Evolutionary conservation across 2,888 invertebrate species (phyloP).

Genomic region (Ormyrus thymus): DNA sequence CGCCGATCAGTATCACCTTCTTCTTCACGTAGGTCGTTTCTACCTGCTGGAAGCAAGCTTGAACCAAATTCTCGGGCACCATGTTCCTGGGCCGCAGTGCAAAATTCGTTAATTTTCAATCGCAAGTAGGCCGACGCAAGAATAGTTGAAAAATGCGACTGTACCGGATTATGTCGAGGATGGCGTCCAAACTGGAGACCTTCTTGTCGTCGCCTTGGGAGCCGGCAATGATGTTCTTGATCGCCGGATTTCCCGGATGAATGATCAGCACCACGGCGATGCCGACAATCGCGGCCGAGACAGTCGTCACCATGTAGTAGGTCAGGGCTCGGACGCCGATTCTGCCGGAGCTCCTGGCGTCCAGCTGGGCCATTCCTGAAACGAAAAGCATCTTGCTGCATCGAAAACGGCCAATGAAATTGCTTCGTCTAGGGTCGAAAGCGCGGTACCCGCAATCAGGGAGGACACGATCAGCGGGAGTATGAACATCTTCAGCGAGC

Average conservation of each 20-base stretch:
- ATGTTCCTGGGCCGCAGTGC: conserved; percentile 75
- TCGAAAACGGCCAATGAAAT: too few species aligned
- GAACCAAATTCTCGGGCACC: conserved; percentile 80
- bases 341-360: conserved; percentile 80
- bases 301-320: conserved; percentile 81
- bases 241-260: conserved; percentile 78
- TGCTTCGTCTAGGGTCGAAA: too few species aligned
- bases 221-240: conserved; percentile 67
- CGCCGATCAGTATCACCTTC: conserved; percentile 63
- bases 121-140: neutral
- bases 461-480: conserved; percentile 82
- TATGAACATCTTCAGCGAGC: conserved; percentile 82
- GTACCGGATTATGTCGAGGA: conserved; percentile 79
- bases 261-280: conserved; percentile 77
- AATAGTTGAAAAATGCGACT: neutral
- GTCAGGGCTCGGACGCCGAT: conserved; percentile 80
- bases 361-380: conserved; percentile 80
- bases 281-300: conserved; percentile 80
- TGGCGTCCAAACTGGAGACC: conserved; percentile 78
- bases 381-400: conserved; percentile 1
- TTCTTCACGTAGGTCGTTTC: conserved; percentile 69
- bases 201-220: conserved; percentile 62
- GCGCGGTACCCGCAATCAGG: conserved; percentile 77
- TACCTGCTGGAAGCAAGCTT: conserved; percentile 79
- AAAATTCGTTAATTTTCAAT: neutral